Base-by-base conservation (phyloP, 2,888 invertebrate species). In the Andricus quercusramuli region DNA sequence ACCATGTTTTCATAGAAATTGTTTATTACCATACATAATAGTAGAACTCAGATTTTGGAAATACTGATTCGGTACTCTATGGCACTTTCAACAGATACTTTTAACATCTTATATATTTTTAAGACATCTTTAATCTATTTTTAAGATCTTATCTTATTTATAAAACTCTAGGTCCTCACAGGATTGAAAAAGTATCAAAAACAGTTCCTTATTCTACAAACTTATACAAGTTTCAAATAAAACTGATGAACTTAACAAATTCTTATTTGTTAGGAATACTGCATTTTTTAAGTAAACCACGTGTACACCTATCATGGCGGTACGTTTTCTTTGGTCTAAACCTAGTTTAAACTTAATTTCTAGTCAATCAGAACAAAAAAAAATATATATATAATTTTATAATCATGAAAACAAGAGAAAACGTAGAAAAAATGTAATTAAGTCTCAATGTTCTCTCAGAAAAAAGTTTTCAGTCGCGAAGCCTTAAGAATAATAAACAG, bases 21-120 rank as follows among this genome's bases (percentile, higher is more conserved):
- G n/a, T 78, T 78, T 79, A 64, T 70, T 78, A 44, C 56, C n/a
- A 8, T 76, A 22, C 22, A 37, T 79, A 22, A 67, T n/a, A 67
- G 20, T 4, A 67, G 47, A 70, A 47, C 25, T 68, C n/a, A 29
- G 25, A 29, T 47, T 47, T 47, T 47, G 20, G 25, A 70, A 70
- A 51, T 70, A 70, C 70, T 70, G 51, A 11, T 11, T 17, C 37
- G 37, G 37, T 37, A 37, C 37, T 37, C 37, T 37, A 37, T 37
- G 37, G 41, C 41, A 41, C 41, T 41, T 11, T 41, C 13, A 41
- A 41, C 0, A 41, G 41, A 41, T 47, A 47, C 17, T 47, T 47
- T 17, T 47, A 47, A 47, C 6, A 1, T 47, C 17, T 13, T 41
- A 41, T 41, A 11, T 41, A 41, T 41, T 41, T 41, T 41, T 41